A percentile compares a stretch with the other conserved stretches of the same genome.
Conservation (phyloP, 2,888 invertebrate genomes). For the Girardia tigrina region DNA sequence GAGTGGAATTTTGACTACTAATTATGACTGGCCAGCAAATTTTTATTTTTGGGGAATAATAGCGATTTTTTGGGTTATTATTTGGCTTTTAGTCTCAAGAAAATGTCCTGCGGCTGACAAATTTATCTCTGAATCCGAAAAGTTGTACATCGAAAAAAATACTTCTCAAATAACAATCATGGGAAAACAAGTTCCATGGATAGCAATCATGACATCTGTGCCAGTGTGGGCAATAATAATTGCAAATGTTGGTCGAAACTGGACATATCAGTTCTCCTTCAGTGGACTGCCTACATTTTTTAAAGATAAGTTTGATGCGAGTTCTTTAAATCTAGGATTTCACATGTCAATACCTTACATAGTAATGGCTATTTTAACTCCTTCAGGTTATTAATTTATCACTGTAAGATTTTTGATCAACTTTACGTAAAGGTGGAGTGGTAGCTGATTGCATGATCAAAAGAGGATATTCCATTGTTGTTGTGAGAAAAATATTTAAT, state of each 20-base stretch:
- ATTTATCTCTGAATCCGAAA: constrained; percentile 14
- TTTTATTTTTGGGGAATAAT: constrained; percentile 34
- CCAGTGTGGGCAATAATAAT: constrained; percentile 37
- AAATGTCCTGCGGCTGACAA: constrained; percentile 32
- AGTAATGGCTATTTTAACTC: constrained; percentile 33
- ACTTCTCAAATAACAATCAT: not conserved
- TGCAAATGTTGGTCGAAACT: constrained; percentile 37
- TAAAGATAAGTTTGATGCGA: constrained; percentile 25
- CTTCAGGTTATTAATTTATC: constrained; percentile 30
- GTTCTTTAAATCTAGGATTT: constrained; percentile 17
- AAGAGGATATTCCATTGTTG: constrained; percentile 2
- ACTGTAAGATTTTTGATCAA: not conserved
- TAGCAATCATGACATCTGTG: constrained; percentile 36
- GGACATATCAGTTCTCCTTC: constrained; percentile 37
- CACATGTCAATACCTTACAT: constrained; percentile 32
- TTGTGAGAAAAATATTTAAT: constrained; percentile 33
- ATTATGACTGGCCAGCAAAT: constrained; percentile 12
- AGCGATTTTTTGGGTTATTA: constrained; percentile 28
- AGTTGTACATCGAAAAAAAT: constrained; percentile 30
- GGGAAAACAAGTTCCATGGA: constrained; percentile 36
- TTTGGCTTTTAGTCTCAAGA: constrained; percentile 27
- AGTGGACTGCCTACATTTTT: constrained; percentile 37
- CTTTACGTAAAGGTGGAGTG: not conserved
- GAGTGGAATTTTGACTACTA: constrained; percentile 25
- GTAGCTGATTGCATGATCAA: constrained; percentile 29